Conservation (phyloP, 1,140 invertebrate genomes). For the Drosophila arawakana region DNA sequence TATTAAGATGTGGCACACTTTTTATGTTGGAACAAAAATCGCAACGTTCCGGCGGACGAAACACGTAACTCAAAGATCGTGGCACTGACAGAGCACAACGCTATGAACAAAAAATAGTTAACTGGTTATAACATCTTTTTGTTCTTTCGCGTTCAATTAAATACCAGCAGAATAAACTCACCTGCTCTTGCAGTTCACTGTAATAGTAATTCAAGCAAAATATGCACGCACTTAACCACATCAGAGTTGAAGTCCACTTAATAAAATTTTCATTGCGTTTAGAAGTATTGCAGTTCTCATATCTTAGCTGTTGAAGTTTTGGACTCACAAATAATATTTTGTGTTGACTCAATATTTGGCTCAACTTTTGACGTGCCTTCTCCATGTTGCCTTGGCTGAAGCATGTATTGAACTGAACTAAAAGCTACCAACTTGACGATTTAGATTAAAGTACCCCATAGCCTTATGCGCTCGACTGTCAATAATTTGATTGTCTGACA, state of each 20-base stretch:
- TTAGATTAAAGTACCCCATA: slow-evolving; percentile 20
- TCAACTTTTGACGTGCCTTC: slow-evolving; percentile 39
- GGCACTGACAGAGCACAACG: slow-evolving; percentile 88
- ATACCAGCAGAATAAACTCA: slow-evolving; percentile 9
- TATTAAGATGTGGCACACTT: slow-evolving; percentile 87
- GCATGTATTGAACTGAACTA: slow-evolving; percentile 39
- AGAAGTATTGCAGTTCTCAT: background rate
- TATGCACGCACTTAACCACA: slow-evolving; percentile 19
- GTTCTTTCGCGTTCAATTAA: background rate
- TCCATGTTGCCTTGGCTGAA: slow-evolving; percentile 52
- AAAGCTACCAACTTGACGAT: slow-evolving; percentile 1
- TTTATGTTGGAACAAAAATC: slow-evolving; percentile 88
- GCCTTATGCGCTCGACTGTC: slow-evolving; percentile 54
- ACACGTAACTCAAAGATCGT: slow-evolving; percentile 86
- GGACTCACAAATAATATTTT: slow-evolving; percentile 13
- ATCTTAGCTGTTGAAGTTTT: slow-evolving; percentile 28
- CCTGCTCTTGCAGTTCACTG: slow-evolving; percentile 57
- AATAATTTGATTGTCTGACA: slow-evolving; percentile 80
- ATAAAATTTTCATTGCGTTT: background rate
- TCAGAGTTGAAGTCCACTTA: slow-evolving; percentile 22
- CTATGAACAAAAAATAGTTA: slow-evolving; percentile 24
- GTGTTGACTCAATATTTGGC: slow-evolving; percentile 45
- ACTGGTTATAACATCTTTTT: background rate
- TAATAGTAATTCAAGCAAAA: slow-evolving; percentile 48
- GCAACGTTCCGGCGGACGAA: slow-evolving; percentile 91